Evolutionary conservation across 2,888 invertebrate genomes (phyloP).

Genomic region (Tetranychus truncatus): DNA sequence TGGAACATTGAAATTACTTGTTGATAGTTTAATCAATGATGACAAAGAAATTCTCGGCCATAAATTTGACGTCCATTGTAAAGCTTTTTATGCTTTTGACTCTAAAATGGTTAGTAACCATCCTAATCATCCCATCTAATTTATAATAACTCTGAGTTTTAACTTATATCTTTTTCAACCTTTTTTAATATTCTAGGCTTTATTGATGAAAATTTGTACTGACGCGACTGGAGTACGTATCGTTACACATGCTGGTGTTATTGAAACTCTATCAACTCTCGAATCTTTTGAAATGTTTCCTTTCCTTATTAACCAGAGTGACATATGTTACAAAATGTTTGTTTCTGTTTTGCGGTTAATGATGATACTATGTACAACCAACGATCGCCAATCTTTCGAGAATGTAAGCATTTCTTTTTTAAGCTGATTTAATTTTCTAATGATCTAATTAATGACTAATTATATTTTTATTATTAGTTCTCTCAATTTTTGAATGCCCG

Average conservation of each 20-base stretch:
- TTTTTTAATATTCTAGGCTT: slow-evolving; percentile 16
- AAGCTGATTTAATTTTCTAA: background rate
- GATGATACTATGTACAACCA: slow-evolving; percentile 12
- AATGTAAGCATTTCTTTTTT: slow-evolving; percentile 11
- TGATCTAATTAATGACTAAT: no score
- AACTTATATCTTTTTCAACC: background rate
- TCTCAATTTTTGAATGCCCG: slow-evolving; percentile 15
- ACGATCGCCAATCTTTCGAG: slow-evolving; percentile 16
- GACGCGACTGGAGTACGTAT: slow-evolving; percentile 11
- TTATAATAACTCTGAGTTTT: background rate
- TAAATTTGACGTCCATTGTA: slow-evolving; percentile 19
- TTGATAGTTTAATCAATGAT: slow-evolving; percentile 57
- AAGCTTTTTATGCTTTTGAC: slow-evolving; percentile 61
- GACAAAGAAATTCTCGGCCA: slow-evolving; percentile 43
- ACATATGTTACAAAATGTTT: slow-evolving; percentile 22
- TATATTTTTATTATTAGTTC: slow-evolving; percentile 13
- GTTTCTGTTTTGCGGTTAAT: slow-evolving; percentile 17
- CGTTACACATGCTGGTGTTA: slow-evolving; percentile 15
- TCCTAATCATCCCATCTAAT: background rate
- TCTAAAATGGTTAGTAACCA: slow-evolving; percentile 47
- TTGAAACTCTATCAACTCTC: slow-evolving; percentile 18
- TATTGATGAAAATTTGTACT: slow-evolving; percentile 19
- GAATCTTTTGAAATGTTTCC: slow-evolving; percentile 22
- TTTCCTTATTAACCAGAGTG: slow-evolving; percentile 19
- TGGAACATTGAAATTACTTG: slow-evolving; percentile 47